A percentile compares a stretch with the other conserved stretches of the same genome.
phyloP scores from a whole-genome alignment of 2,113 vertebrate species.

The Dipodomys spectabilis region DNA sequence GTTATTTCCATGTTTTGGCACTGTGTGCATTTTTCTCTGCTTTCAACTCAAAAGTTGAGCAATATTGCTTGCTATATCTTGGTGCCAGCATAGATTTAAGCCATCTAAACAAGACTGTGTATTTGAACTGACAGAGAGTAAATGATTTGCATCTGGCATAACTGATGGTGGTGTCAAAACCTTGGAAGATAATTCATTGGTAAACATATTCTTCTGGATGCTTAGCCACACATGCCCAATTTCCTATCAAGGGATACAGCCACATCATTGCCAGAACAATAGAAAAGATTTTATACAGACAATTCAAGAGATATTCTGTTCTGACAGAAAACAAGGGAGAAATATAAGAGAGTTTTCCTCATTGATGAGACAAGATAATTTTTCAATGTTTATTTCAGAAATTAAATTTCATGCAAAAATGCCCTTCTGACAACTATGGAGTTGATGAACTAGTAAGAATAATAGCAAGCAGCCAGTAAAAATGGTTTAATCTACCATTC shows the following conservation, averaged over 20 bases:
- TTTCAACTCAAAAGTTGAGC: slow-evolving; percentile 83
- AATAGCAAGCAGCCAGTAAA: slow-evolving; percentile 65
- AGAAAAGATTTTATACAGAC: slow-evolving; percentile 75
- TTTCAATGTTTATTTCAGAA: slow-evolving; percentile 76
- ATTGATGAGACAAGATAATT: slow-evolving; percentile 70
- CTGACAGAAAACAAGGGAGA: slow-evolving; percentile 38
- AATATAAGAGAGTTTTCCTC: slow-evolving; percentile 54
- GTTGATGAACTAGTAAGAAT: slow-evolving; percentile 74
- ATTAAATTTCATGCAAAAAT: slow-evolving; percentile 81
- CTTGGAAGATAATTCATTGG: slow-evolving; percentile 86
- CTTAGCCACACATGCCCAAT: slow-evolving; percentile 84
- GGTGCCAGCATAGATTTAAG: slow-evolving; percentile 89
- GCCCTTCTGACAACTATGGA: slow-evolving; percentile 66
- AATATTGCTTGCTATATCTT: slow-evolving; percentile 76
- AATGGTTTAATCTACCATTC: slow-evolving; percentile 44
- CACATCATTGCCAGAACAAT: slow-evolving; percentile 84
- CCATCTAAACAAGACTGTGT: slow-evolving; percentile 85
- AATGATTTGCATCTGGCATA: slow-evolving; percentile 91
- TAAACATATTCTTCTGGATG: slow-evolving; percentile 84
- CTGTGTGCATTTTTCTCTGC: slow-evolving; percentile 78
- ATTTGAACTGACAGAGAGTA: slow-evolving; percentile 90
- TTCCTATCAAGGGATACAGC: slow-evolving; percentile 72
- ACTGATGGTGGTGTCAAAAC: slow-evolving; percentile 89
- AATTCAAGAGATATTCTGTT: slow-evolving; percentile 73
- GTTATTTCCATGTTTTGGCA: slow-evolving; percentile 77